Evolutionary conservation across 2,888 invertebrate genomes (phyloP), one percentile per base, ranked within the genome.

Genomic region (Phragmatobia fuliginosa): DNA sequence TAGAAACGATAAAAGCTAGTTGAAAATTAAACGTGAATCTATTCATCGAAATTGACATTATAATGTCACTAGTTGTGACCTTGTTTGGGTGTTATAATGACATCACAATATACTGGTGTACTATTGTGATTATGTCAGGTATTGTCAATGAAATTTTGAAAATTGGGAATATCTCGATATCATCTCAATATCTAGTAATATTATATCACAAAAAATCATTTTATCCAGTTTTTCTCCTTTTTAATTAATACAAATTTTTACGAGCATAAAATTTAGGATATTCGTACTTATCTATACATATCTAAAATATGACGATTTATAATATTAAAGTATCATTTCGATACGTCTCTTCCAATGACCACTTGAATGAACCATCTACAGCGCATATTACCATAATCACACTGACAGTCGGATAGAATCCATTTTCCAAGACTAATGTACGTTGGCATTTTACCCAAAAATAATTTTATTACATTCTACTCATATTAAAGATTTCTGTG

Each of bases 401-500:
- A 8, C 28, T 68, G 63, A n/a, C 45, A 63, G 28, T 36, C 62
- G 45, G 41, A 63, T 58, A 63, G 25, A 67, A 67, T 62, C 41
- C 41, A 62, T 67, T 67, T 66, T 36, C 41, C 25, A 33, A 60
- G 31, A n/a, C 32, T 60, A 60, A 66, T 45, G 32, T 32, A 60
- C n/a, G 32, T 66, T 66, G 66, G 45, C 52, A 67, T 62, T 62
- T 52, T 49, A 61, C 36, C n/a, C 11, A 31, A 62, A 67, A 65
- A 56, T 41, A 18, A 41, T 58, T 56, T 62, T 52, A 62, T 62
- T 67, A 67, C 14, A 61, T 61, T 36, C 16, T n/a, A 38, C 28
- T 41, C 62, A 67, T 74, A 73, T 68, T 72, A 71, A 64, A 49
- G 52, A 79, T 66, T 73, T 70, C 66, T 69, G 28, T 59, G 60